Evolutionary conservation across 2,113 vertebrate genomes (phyloP).

Genomic region (Morphnarchus princeps): DNA sequence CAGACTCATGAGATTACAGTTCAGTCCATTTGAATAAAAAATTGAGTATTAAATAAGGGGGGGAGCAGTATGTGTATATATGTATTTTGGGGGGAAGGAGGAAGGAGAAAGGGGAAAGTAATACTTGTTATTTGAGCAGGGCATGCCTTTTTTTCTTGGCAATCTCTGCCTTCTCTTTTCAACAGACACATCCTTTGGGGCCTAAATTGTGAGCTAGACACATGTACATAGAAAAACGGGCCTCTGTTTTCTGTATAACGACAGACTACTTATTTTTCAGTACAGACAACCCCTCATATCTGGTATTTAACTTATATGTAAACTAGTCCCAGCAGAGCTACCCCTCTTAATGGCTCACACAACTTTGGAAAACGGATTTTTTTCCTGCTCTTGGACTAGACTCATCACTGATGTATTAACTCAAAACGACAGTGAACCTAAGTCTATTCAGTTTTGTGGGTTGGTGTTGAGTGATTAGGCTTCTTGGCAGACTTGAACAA

Average conservation of each 20-base stretch:
- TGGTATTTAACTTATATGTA: constrained; percentile 64
- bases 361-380: constrained; percentile 46
- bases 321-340: constrained; percentile 61
- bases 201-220: constrained; percentile 53
- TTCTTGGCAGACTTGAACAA: constrained; percentile 54
- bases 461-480: constrained; percentile 40
- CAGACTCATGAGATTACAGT: background rate
- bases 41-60: background rate
- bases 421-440: constrained; percentile 41
- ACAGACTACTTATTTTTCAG: constrained; percentile 60
- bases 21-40: constrained; percentile 34
- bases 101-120: background rate
- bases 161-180: constrained; percentile 63
- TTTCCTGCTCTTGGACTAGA: background rate
- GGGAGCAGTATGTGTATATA: background rate
- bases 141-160: constrained; percentile 66
- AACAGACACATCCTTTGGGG: constrained; percentile 58
- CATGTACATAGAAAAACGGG: constrained; percentile 52
- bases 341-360: constrained; percentile 56
- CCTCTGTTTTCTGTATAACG: constrained; percentile 74
- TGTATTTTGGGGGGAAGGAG: background rate
- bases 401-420: constrained; percentile 42
- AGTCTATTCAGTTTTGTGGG: background rate
- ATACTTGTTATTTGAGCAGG: constrained; percentile 52
- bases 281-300: constrained; percentile 54